Evolutionary conservation across 2,113 vertebrate genomes (phyloP).

Genomic region (Corydoras sp.): DNA sequence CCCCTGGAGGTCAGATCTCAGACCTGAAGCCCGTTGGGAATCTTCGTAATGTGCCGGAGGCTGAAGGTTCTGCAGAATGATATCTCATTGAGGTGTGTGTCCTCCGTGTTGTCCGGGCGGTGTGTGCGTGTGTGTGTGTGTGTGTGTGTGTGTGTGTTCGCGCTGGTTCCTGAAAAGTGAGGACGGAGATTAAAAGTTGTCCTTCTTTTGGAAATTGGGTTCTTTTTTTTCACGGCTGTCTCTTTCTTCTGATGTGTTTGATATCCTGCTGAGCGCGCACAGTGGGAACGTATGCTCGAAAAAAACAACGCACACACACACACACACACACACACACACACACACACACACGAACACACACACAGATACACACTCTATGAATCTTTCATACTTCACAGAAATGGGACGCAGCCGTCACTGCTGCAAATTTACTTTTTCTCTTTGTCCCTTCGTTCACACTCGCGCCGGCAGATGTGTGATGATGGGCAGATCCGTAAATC

Average conservation of each 20-base stretch:
- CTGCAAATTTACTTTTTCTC: not conserved
- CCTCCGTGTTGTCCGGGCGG: no score
- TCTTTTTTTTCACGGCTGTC: not conserved
- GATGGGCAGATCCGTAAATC: not conserved
- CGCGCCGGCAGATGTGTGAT: not conserved
- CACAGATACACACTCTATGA: slow-evolving; percentile 6
- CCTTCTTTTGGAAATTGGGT: not conserved
- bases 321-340: not conserved
- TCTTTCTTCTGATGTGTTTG: not conserved
- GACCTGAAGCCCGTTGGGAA: no score
- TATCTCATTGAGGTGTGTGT: no score
- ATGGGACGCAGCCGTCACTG: not conserved
- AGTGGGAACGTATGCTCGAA: not conserved
- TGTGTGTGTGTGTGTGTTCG: not conserved
- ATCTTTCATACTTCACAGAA: slow-evolving; percentile 24
- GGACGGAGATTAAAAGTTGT: not conserved
- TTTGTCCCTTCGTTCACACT: not conserved
- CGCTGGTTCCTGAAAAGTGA: slow-evolving; percentile 4
- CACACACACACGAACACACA: no score
- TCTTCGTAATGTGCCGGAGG: no score
- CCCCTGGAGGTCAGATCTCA: no score
- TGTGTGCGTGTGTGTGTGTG: no score
- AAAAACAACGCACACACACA: slow-evolving; percentile 1
- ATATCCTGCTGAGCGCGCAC: slow-evolving; percentile 16
- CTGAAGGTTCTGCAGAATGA: no score